Percentiles rank a stretch among this genome's conserved stretches.
Evolutionary conservation across 2,113 vertebrate species (phyloP).

Genomic region (Eretmodus cyanostictus): DNA sequence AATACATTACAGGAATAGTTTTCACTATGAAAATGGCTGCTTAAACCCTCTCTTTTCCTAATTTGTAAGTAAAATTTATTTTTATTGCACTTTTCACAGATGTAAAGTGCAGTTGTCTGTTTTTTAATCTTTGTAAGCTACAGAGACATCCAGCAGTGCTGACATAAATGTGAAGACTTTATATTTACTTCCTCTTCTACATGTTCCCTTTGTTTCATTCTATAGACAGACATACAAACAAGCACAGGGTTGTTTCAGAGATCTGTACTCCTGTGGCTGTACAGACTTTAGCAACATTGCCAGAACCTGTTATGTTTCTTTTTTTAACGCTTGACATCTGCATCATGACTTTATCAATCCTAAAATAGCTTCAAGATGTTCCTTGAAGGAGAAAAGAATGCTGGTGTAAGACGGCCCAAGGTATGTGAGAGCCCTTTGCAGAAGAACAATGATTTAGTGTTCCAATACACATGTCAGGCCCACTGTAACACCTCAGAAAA

Average conservation of each 20-base stretch:
- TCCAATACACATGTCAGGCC: slow-evolving; percentile 18
- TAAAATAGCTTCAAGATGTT: slow-evolving; percentile 60
- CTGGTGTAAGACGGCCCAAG: neutral
- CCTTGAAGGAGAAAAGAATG: neutral
- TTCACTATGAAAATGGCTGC: neutral
- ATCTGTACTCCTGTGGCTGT: neutral
- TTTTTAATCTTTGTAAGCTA: neutral
- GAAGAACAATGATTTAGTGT: slow-evolving; percentile 34
- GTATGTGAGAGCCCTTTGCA: slow-evolving; percentile 18
- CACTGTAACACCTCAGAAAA: slow-evolving; percentile 35
- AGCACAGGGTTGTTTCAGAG: neutral
- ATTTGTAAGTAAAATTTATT: neutral
- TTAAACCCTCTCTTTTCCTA: neutral
- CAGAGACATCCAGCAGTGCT: neutral
- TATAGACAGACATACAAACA: neutral
- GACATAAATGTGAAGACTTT: neutral
- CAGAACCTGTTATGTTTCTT: slow-evolving; percentile 1
- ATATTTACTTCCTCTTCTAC: neutral
- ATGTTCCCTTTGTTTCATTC: neutral
- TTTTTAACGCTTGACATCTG: slow-evolving; percentile 24
- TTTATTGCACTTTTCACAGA: neutral
- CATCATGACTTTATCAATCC: slow-evolving; percentile 48
- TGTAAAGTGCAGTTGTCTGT: neutral
- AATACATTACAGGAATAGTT: neutral
- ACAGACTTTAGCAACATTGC: neutral